Evolutionary conservation across 1,140 invertebrate genomes (phyloP).

Genomic region (Apis laboriosa): DNA sequence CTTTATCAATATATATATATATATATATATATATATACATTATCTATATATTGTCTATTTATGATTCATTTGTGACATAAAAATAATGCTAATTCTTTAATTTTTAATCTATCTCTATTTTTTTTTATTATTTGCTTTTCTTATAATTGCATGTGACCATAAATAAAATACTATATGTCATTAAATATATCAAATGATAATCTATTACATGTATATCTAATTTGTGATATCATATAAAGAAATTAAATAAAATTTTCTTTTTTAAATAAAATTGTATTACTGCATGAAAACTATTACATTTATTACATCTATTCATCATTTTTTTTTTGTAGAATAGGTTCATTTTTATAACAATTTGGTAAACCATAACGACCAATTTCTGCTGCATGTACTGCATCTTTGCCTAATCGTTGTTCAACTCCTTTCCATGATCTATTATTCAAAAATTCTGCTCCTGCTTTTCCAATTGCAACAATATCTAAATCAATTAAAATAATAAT

Average conservation of each 20-base stretch:
- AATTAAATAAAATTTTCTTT: not conserved
- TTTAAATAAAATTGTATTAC: not conserved
- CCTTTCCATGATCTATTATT: slow-evolving; percentile 87
- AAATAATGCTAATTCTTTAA: too few relatives aligned
- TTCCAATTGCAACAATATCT: slow-evolving; percentile 79
- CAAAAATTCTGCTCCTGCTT: slow-evolving; percentile 83
- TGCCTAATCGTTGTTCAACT: slow-evolving; percentile 86
- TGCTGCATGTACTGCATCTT: slow-evolving; percentile 83
- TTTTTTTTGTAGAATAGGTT: slow-evolving; percentile 53
- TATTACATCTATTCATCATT: slow-evolving; percentile 21
- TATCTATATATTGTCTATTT: too few relatives aligned
- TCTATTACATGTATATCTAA: too few relatives aligned
- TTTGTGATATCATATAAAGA: not conserved
- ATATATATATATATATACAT: too few relatives aligned
- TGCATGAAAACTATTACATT: slow-evolving; percentile 25
- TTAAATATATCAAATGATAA: too few relatives aligned
- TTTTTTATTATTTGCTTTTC: too few relatives aligned
- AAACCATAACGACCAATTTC: slow-evolving; percentile 86
- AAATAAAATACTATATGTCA: too few relatives aligned
- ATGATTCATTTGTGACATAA: too few relatives aligned
- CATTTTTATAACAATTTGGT: slow-evolving; percentile 80
- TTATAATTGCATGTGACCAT: too few relatives aligned
- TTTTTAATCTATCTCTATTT: too few relatives aligned
- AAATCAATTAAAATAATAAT: slow-evolving; percentile 36
- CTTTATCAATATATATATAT: too few relatives aligned